Conservation (phyloP, 2,888 invertebrate genomes). For the Athetis lepigone region DNA sequence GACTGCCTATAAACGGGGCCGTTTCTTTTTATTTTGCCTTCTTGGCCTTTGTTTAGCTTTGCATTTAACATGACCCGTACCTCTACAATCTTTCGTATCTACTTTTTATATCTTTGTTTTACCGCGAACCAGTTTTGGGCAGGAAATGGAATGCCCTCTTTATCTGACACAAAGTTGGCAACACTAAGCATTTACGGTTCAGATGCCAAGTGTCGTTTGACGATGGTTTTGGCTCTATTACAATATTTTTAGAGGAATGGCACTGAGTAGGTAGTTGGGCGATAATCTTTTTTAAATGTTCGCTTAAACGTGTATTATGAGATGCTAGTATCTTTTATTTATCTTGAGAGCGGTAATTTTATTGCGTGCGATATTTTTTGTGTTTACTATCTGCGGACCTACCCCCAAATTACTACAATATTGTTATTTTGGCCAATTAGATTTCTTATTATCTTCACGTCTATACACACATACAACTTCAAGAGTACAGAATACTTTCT, state of each 20-base stretch:
- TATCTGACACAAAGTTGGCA: slow-evolving; percentile 68
- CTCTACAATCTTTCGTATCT: slow-evolving; percentile 48
- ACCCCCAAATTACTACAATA: too few species aligned
- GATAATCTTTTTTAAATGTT: slow-evolving; percentile 11
- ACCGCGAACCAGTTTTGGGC: slow-evolving; percentile 49
- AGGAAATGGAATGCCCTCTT: slow-evolving; percentile 61
- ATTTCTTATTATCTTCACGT: too few species aligned
- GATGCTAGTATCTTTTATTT: too few species aligned
- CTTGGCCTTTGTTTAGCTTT: slow-evolving; percentile 75
- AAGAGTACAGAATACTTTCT: too few species aligned
- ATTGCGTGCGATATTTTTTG: not conserved
- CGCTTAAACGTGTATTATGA: slow-evolving; percentile 10
- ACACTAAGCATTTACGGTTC: slow-evolving; percentile 55
- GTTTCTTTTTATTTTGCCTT: slow-evolving; percentile 80
- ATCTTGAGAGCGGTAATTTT: too few species aligned
- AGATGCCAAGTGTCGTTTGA: slow-evolving; percentile 59
- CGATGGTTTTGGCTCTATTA: slow-evolving; percentile 56
- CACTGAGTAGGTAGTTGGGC: slow-evolving; percentile 23
- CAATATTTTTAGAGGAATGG: slow-evolving; percentile 41
- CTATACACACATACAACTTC: too few species aligned
- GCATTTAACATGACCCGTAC: slow-evolving; percentile 67
- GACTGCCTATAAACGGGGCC: slow-evolving; percentile 77
- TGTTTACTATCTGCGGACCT: too few species aligned
- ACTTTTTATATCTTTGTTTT: slow-evolving; percentile 54
- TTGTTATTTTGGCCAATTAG: too few species aligned